Base-by-base conservation (phyloP, 1,140 invertebrate species). In the Drosophila erecta region DNA sequence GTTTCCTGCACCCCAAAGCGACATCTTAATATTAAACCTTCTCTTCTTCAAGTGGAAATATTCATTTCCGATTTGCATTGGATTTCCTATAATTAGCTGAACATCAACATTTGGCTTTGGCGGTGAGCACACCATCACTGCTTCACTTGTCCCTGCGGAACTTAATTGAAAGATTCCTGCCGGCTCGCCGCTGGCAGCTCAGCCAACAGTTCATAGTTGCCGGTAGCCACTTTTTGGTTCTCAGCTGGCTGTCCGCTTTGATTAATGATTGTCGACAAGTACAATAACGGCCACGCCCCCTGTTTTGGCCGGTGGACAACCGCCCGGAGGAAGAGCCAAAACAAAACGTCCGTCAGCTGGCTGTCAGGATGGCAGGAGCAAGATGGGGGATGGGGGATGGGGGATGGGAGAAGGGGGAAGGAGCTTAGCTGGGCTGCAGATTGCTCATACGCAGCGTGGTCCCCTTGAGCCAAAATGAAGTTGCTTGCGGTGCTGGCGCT, bases 361-460 rank as follows among this genome's bases (percentile, higher is more conserved):
- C 27, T 58, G 49, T 15, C 15, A 46, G 43, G 27, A 15, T 14
- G 6, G 43, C 41, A 12, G 14, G 17, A 5, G 38, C 38, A 14
- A 15, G n/a, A 37, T 14, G 24, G 4, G 4, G 22, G 22, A 24
- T 0, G 22, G 3, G 22, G 3, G 22, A 24, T 4, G 3, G 22
- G 4, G 3, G 22, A 24, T 4, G 3, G 22, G 0, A 30, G 22
- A 33, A 1, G n/a, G 11, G 2, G 14, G 27, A 6, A 17, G 50
- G 15, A 49, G 27, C 74, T 70, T 40, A 62, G 51, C 24, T 51
- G 30, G 55, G 14, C 60, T 64, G 55, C 60, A 70, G 64, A 86
- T 38, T 38, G 37, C 74, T 86, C 81, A 86, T 86, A 86, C 81
- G 81, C 81, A 70, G 74, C 56, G 84, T 87, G 73, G 59, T 61